Evolutionary conservation across 30 jellyfish, hydroid and myxozoan species (phyloP), one percentile per base, ranked within the genome.

Genomic region (Aurelia aurita complex sp. Pacific): DNA sequence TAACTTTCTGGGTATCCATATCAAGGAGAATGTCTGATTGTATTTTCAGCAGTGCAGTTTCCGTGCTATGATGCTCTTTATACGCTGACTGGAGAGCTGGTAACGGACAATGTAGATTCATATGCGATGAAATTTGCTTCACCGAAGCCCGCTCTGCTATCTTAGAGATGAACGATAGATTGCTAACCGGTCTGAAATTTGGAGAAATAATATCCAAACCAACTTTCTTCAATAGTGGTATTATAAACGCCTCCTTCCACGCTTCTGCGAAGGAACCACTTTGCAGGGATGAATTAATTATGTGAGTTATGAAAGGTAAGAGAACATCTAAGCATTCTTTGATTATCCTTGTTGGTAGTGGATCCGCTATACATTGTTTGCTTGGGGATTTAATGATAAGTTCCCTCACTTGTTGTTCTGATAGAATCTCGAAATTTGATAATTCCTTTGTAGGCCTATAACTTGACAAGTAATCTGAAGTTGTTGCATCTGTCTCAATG

Each of bases 161-260:
- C 53, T 76, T 76, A 16, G 86, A 76, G 17, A 76, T 18, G 38
- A 76, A 76, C 18, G 74, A 14, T 11, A 76, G 63, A 40, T 55
- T 77, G 40, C 46, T 36, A 36, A 77, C 53, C 13, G 88, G 88
- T 59, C 88, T 32, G 78, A 35, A 77, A 42, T 51, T 77, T 19
- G 34, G 23, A 23, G 29, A 23, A 23, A 23, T 23, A 23, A 23
- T 23, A 23, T 23, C 29, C 29, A 23, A 23, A 23, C 29, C 29
- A 23, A 23, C 29, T 23, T 23, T 23, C 29, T 23, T 23, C 29
- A 23, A 23, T 23, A 23, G 33, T 46, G 76, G 74, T 12, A 10
- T 74, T 23, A 74, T 29, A 29, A 74, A 29, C 32, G 85, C 51
- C 4, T 40, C 51, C 36, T 74, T 74, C 85, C 70, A 57, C 23